A percentile compares a stretch with the other conserved stretches of the same genome.
phyloP scores from a whole-genome alignment of 2,888 invertebrate genomes.

The Drosophila mercatorum region DNA sequence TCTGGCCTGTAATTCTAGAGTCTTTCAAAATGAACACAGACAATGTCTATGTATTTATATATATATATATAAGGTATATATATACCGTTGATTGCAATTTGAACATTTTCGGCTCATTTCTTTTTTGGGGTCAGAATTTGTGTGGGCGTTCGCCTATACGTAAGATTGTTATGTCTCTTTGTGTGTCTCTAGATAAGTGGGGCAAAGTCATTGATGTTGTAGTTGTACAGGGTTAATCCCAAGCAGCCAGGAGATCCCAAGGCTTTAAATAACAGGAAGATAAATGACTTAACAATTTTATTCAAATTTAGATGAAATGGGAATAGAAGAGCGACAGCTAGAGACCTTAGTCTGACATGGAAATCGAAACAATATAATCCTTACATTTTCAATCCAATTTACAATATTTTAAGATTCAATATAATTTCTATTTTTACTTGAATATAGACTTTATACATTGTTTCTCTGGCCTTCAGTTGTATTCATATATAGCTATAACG shows the following conservation, averaged over 20 bases:
- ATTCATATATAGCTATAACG: conserved; percentile 28
- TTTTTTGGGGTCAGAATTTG: conserved; percentile 62
- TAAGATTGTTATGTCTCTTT: conserved; percentile 11
- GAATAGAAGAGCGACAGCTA: neutral
- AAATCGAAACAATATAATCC: neutral
- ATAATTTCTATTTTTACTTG: neutral
- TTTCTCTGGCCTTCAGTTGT: conserved; percentile 48
- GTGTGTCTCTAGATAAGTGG: conserved; percentile 46
- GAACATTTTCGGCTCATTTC: conserved; percentile 49
- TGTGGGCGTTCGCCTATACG: conserved; percentile 38
- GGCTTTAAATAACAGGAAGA: conserved; percentile 1
- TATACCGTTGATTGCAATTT: conserved; percentile 62
- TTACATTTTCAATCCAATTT: neutral
- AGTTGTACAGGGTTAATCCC: conserved; percentile 15
- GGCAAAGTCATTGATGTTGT: conserved; percentile 69
- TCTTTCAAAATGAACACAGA: conserved; percentile 52
- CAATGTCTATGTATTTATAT: conserved; percentile 9
- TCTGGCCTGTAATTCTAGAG: conserved; percentile 74
- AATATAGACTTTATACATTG: neutral
- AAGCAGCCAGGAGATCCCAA: conserved; percentile 6
- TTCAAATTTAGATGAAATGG: neutral
- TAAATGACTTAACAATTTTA: conserved; percentile 5
- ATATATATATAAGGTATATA: conserved; percentile 1
- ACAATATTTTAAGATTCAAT: neutral
- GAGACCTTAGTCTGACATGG: neutral